A percentile compares a stretch with the other conserved stretches of the same genome.
Conservation (phyloP, 2,888 invertebrate species). For the Auanema sp. region DNA sequence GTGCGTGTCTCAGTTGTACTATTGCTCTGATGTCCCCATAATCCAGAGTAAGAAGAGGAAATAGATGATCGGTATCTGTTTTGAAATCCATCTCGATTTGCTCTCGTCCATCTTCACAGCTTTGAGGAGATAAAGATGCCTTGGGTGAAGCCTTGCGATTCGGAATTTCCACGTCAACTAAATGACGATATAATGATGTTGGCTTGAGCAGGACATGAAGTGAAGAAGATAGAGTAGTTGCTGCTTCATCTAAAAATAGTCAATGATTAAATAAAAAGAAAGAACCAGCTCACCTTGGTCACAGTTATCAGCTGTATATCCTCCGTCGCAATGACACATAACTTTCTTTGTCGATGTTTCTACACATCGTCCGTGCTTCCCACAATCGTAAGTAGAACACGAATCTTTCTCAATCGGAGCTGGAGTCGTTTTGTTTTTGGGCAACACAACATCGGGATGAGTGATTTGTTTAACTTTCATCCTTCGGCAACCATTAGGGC, state of each 20-base stretch:
- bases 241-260: too few species aligned
- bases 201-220: too few species aligned
- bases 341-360: not conserved
- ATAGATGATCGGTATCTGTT: conserved; percentile 1
- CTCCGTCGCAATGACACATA: not conserved
- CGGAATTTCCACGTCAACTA: not conserved
- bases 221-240: too few species aligned
- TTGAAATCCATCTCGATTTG: conserved; percentile 11
- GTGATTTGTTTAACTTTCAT: too few species aligned
- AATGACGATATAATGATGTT: too few species aligned
- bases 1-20: not conserved
- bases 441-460: too few species aligned
- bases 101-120: too few species aligned
- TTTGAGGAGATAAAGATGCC: too few species aligned
- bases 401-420: too few species aligned
- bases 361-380: not conserved
- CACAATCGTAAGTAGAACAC: not conserved
- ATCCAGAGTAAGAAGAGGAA: conserved; percentile 4
- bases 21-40: conserved; percentile 6
- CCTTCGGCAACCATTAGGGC: too few species aligned
- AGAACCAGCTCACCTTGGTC: not conserved
- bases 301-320: not conserved
- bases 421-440: too few species aligned
- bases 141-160: conserved; percentile 8
- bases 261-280: not conserved